Evolutionary conservation across 1,140 invertebrate genomes (phyloP).

Genomic region (Apis cerana): DNA sequence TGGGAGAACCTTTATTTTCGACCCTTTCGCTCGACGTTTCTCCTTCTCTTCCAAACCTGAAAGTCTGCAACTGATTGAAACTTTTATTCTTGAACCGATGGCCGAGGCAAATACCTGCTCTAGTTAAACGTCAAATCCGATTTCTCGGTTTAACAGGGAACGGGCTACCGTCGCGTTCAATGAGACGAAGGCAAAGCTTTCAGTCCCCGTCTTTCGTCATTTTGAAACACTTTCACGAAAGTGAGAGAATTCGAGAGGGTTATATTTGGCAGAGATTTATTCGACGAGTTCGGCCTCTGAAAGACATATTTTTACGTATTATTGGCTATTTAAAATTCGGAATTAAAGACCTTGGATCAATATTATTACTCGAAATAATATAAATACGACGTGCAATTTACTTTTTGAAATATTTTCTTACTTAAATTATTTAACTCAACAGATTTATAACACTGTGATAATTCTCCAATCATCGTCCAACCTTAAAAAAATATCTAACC

Average conservation of each 20-base stretch:
- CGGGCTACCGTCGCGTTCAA: slow-evolving; percentile 18
- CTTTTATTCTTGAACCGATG: slow-evolving; percentile 32
- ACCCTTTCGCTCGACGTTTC: not conserved
- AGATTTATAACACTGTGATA: too few relatives aligned
- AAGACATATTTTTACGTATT: not conserved
- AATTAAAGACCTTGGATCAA: too few relatives aligned
- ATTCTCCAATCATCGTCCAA: too few relatives aligned
- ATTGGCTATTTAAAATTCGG: not conserved
- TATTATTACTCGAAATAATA: too few relatives aligned
- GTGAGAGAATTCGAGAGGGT: not conserved
- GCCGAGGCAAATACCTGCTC: slow-evolving; percentile 67
- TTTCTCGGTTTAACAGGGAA: not conserved
- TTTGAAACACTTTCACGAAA: not conserved
- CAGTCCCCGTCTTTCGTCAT: not conserved
- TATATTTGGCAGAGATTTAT: not conserved
- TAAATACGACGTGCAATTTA: too few relatives aligned
- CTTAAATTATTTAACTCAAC: too few relatives aligned
- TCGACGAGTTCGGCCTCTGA: not conserved
- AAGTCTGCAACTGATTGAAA: slow-evolving; percentile 34
- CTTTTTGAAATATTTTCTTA: too few relatives aligned
- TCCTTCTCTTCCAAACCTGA: not conserved
- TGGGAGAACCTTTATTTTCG: slow-evolving; percentile 45
- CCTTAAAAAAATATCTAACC: too few relatives aligned
- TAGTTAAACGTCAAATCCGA: slow-evolving; percentile 72
- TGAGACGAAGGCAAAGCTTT: not conserved